Evolutionary conservation across 1,140 invertebrate species (phyloP), one percentile per base, ranked within the genome.

Genomic region (Sycophila sp.): DNA sequence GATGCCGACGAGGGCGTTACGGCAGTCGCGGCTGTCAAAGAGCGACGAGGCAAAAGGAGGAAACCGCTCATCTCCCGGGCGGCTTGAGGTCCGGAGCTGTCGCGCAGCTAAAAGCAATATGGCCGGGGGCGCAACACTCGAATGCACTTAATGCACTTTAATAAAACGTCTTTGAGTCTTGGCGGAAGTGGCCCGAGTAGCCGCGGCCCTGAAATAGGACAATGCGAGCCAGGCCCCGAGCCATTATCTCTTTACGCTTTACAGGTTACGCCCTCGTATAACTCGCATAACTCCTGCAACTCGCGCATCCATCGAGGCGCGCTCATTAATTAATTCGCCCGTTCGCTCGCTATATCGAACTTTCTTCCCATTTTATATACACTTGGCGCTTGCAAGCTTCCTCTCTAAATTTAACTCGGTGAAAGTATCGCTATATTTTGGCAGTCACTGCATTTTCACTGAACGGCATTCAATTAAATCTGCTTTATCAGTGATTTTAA

Each of bases 61-160:
- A 17, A 55, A 28, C 13, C 34, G 55, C 26, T 28, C 28, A 36
- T 30, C 13, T 17, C 26, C 24, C 4, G 1, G 38, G n/a, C 42
- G 40, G 17, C n/a, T n/a, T n/a, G n/a, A n/a, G n/a, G n/a, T n/a
- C n/a, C n/a, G n/a, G n/a, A n/a, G n/a, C n/a, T n/a, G n/a, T n/a
- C n/a, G n/a, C n/a, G n/a, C n/a, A n/a, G n/a, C 42, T 24, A 34
- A 68, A 36, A 24, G 40, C 38, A 68, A 47, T 51, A 47, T 19
- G 40, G 56, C 66, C 30, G 10, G 13, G 26, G 28, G 28, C 26
- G 36, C 32, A 66, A 66, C 51, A 34, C 38, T 42, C 36, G 17
- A 56, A 55, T 32, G 56, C 66, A 51, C 66, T 69, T 66, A 60
- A 69, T 69, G 67, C 67, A 63, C 56, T 69, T 69, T 69, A 53